Evolutionary conservation across 2,113 vertebrate species (phyloP).

Genomic region (Abramis brama): DNA sequence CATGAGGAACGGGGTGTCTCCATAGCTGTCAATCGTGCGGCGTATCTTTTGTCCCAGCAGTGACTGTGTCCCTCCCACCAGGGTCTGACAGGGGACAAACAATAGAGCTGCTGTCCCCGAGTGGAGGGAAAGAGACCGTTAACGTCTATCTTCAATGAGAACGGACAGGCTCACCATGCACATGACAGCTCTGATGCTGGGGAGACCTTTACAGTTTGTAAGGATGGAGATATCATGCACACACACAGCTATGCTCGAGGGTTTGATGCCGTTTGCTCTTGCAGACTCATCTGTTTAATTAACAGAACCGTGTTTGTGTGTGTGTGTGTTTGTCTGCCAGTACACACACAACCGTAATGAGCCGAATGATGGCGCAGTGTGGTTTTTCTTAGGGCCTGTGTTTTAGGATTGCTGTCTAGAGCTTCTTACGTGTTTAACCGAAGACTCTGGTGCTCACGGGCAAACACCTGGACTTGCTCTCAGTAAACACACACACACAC

Average conservation of each 20-base stretch:
- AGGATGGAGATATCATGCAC: slow-evolving; percentile 33
- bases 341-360: neutral
- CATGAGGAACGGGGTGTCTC: slow-evolving; percentile 65
- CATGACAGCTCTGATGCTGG: slow-evolving; percentile 54
- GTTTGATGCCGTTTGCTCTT: neutral
- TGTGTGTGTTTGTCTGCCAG: slow-evolving; percentile 55
- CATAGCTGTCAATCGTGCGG: slow-evolving; percentile 69
- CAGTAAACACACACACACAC: slow-evolving; percentile 36
- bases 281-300: slow-evolving; percentile 52
- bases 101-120: slow-evolving; percentile 69
- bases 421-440: slow-evolving; percentile 63
- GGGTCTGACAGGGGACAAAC: slow-evolving; percentile 61
- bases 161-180: slow-evolving; percentile 60
- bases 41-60: slow-evolving; percentile 70
- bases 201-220: neutral
- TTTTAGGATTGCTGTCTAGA: slow-evolving; percentile 55
- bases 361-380: slow-evolving; percentile 12
- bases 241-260: neutral
- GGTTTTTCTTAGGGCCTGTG: slow-evolving; percentile 65
- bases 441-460: slow-evolving; percentile 55
- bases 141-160: slow-evolving; percentile 67
- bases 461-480: slow-evolving; percentile 70
- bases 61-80: slow-evolving; percentile 58
- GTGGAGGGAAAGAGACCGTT: slow-evolving; percentile 70
- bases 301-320: slow-evolving; percentile 23